These are phyloP conservation scores for Neotoma lepida DNA, from an alignment of 2,113 vertebrate genomes.

Conservation along the genomic window DNA sequence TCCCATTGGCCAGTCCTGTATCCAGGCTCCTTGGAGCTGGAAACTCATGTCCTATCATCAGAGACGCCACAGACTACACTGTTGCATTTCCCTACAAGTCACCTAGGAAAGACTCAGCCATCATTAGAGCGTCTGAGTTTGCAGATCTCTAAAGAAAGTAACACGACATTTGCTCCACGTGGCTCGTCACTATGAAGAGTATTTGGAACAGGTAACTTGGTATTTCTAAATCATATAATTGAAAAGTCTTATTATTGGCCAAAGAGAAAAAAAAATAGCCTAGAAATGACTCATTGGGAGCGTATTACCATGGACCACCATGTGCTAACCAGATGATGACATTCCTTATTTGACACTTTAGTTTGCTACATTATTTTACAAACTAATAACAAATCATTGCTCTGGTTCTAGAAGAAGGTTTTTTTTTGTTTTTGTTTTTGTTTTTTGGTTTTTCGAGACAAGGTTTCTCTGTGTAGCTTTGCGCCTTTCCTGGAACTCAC, in stretches of 20 bases:
- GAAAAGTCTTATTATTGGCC: not conserved
- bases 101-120: not conserved
- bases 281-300: not conserved
- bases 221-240: slow-evolving; percentile 19
- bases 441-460: too few relatives aligned
- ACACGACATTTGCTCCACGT: not conserved
- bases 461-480: too few relatives aligned
- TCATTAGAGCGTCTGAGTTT: not conserved
- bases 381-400: not conserved
- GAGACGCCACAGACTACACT: not conserved
- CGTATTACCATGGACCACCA: not conserved
- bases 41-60: not conserved
- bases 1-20: not conserved
- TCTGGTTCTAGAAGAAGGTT: not conserved
- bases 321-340: not conserved
- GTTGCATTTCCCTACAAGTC: not conserved
- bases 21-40: not conserved
- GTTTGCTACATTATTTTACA: slow-evolving; percentile 17
- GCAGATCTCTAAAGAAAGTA: not conserved
- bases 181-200: not conserved
- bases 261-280: not conserved
- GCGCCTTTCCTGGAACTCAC: too few relatives aligned
- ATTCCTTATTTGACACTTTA: not conserved
- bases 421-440: too few relatives aligned
- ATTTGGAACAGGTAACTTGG: not conserved